Percentiles rank a stretch among this genome's conserved stretches.
phyloP scores from a whole-genome alignment of 92 coral and sea anemone species.

The Scolanthus callimorphus region DNA sequence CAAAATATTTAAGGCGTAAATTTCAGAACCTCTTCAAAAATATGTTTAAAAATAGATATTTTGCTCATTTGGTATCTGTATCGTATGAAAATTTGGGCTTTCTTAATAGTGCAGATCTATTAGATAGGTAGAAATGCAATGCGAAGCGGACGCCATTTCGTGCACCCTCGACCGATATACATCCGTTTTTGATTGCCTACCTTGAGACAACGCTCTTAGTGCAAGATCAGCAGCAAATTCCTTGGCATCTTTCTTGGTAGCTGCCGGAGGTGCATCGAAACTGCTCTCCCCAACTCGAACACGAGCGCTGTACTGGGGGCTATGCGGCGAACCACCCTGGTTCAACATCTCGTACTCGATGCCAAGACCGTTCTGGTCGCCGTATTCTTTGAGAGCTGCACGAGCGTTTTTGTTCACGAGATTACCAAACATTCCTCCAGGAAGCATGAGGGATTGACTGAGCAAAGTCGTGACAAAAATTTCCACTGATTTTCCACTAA shows the following conservation, averaged over 20 bases:
- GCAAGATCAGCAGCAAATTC: constrained; percentile 85
- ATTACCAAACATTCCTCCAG: constrained; percentile 74
- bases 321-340: constrained; percentile 23
- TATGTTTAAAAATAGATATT: too few relatives aligned
- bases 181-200: constrained; percentile 16
- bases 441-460: constrained; percentile 63
- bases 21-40: too few relatives aligned
- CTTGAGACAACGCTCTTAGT: constrained; percentile 55
- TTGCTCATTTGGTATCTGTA: too few relatives aligned
- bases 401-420: constrained; percentile 87
- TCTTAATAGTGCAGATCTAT: too few relatives aligned
- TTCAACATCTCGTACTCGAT: constrained; percentile 42
- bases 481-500: constrained; percentile 47
- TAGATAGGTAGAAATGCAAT: too few relatives aligned
- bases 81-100: too few relatives aligned
- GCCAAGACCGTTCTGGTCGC: constrained; percentile 52
- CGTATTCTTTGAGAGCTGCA: constrained; percentile 82
- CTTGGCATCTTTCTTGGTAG: constrained; percentile 78
- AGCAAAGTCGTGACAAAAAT: constrained; percentile 70
- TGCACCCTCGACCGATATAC: too few relatives aligned
- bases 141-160: too few relatives aligned
- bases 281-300: constrained; percentile 64
- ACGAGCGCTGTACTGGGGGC: constrained; percentile 43
- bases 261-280: constrained; percentile 58
- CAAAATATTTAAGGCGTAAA: too few relatives aligned